phyloP scores from a whole-genome alignment of 2,113 vertebrate genomes.

The Leptobrachium ailaonicum region DNA sequence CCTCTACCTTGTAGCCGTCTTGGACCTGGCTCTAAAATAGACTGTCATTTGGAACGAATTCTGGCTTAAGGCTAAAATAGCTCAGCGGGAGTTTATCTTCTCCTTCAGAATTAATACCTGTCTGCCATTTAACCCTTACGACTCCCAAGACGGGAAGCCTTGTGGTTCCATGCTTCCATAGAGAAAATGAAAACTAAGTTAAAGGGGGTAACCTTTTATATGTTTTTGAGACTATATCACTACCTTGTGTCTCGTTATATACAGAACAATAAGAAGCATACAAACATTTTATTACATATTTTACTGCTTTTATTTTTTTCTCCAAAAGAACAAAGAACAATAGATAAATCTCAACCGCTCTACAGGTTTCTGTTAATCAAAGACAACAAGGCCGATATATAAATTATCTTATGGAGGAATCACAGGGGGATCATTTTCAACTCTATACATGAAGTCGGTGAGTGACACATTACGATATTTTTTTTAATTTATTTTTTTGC shows the following conservation, averaged over 20 bases:
- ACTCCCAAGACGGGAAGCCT: no score
- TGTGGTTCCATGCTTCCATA: no score
- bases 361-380: conserved; percentile 15
- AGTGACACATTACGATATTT: no score
- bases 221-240: no score
- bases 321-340: background rate
- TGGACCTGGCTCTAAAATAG: background rate
- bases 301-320: background rate
- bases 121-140: no score
- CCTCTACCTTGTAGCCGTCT: background rate
- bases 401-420: background rate
- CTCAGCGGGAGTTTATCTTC: background rate
- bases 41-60: background rate
- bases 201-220: no score
- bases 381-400: background rate
- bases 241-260: no score
- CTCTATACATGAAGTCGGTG: background rate
- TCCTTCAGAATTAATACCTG: background rate
- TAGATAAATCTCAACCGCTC: background rate
- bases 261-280: no score
- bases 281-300: no score
- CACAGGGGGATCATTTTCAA: background rate
- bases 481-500: background rate
- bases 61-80: background rate
- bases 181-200: no score